phyloP scores from a whole-genome alignment of 2,797 vertebrate genomes.

The Buphagus erythrorhynchus region DNA sequence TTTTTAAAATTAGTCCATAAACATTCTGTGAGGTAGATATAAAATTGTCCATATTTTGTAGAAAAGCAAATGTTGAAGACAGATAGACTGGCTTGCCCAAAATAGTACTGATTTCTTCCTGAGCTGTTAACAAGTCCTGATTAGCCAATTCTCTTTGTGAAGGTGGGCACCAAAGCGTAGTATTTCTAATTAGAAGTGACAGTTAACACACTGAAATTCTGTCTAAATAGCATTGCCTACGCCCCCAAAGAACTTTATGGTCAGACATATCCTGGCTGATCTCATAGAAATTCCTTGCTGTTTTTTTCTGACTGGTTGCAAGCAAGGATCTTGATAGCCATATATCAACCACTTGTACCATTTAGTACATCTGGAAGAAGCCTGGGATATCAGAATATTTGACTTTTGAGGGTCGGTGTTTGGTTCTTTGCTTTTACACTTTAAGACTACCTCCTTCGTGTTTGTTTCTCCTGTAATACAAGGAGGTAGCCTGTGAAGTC shows the following conservation, averaged over 20 bases:
- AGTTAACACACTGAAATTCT: conserved; percentile 11
- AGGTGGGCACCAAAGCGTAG: not conserved
- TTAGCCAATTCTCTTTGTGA: conserved; percentile 12
- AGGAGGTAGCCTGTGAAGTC: not conserved
- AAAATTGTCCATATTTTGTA: not conserved
- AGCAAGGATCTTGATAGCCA: not conserved
- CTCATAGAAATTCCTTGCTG: not conserved
- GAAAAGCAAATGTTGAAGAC: not conserved
- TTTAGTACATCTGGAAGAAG: not conserved
- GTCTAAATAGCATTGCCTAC: not conserved
- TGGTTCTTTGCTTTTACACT: not conserved
- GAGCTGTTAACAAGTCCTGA: conserved; percentile 15
- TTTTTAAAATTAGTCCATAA: not conserved
- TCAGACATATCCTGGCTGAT: not conserved
- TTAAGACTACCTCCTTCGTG: not conserved
- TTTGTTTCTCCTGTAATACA: not conserved
- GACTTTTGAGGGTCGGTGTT: not conserved
- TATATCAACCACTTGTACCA: not conserved
- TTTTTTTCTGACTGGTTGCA: not conserved
- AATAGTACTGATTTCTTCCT: not conserved
- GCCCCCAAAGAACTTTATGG: not conserved
- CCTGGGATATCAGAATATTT: not conserved
- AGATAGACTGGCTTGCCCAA: not conserved
- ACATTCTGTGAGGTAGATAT: not conserved
- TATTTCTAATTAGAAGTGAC: not conserved